Conservation (phyloP, 2,113 vertebrate species). For the Ailuropoda melanoleuca region DNA sequence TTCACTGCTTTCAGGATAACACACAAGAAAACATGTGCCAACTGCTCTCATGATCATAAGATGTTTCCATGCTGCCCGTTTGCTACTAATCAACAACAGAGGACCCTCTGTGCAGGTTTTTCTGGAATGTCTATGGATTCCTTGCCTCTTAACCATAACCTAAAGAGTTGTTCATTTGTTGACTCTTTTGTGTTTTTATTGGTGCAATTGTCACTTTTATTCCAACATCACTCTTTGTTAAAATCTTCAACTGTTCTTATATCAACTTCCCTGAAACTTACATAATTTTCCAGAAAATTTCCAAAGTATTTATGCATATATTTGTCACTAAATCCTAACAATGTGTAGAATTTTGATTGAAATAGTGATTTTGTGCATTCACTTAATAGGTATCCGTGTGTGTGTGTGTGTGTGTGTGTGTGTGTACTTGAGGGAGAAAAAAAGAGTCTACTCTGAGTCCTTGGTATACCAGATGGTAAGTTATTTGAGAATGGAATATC, state of each 20-base stretch:
- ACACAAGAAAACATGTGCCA: background rate
- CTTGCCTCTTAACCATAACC: background rate
- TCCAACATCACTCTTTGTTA: background rate
- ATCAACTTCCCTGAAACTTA: background rate
- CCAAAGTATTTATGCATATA: background rate
- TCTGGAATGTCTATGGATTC: background rate
- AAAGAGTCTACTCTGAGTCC: background rate
- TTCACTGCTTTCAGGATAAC: conserved; percentile 19
- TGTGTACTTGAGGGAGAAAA: background rate
- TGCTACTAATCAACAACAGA: background rate
- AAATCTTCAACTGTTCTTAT: background rate
- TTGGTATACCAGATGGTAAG: background rate
- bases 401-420: background rate
- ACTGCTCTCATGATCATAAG: background rate
- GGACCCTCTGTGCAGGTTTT: background rate
- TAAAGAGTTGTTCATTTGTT: background rate
- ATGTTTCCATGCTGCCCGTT: background rate
- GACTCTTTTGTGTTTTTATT: background rate
- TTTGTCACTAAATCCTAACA: background rate
- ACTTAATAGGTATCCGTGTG: background rate
- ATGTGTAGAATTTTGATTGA: background rate
- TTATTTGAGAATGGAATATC: background rate
- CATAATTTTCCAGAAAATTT: background rate
- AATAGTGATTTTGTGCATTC: background rate
- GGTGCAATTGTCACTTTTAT: background rate